Percentiles rank a stretch among this genome's conserved stretches.
Evolutionary conservation across 1,140 invertebrate genomes (phyloP).

Genomic region (Pseudachorutes palmiensis): DNA sequence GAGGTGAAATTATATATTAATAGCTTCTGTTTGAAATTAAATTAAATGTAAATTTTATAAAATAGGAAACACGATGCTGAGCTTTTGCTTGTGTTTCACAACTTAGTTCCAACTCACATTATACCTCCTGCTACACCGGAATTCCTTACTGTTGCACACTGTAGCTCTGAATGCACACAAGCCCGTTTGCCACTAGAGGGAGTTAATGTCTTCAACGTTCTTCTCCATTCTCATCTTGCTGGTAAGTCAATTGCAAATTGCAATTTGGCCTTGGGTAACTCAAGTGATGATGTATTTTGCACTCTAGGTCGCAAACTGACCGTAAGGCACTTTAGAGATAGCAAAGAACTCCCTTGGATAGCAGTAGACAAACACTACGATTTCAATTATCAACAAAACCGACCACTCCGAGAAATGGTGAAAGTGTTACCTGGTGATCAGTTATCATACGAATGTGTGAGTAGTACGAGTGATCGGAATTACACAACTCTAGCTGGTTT

Average conservation of each 20-base stretch:
- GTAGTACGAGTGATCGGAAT: not conserved
- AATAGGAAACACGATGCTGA: conserved; percentile 19
- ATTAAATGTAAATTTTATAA: not conserved
- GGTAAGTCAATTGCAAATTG: conserved; percentile 1
- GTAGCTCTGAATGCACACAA: conserved; percentile 18
- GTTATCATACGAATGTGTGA: not conserved
- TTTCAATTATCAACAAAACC: conserved; percentile 8
- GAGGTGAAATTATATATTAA: not conserved
- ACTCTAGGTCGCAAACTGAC: not conserved
- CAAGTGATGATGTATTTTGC: not conserved
- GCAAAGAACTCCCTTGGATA: not conserved
- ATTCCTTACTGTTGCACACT: conserved; percentile 19
- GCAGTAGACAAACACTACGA: not conserved
- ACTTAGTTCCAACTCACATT: not conserved
- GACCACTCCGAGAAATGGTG: not conserved
- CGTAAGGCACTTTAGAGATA: not conserved
- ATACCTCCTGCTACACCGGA: conserved; percentile 15
- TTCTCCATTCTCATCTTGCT: conserved; percentile 24
- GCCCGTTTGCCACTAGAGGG: not conserved
- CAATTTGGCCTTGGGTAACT: not conserved
- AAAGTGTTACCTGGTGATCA: not conserved
- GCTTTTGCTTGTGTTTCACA: conserved; percentile 6
- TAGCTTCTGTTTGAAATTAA: not conserved
- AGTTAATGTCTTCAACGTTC: conserved; percentile 20
- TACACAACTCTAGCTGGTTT: conserved; percentile 51